Conservation (phyloP, 2,888 invertebrate genomes). For the Athrips mouffetella region DNA sequence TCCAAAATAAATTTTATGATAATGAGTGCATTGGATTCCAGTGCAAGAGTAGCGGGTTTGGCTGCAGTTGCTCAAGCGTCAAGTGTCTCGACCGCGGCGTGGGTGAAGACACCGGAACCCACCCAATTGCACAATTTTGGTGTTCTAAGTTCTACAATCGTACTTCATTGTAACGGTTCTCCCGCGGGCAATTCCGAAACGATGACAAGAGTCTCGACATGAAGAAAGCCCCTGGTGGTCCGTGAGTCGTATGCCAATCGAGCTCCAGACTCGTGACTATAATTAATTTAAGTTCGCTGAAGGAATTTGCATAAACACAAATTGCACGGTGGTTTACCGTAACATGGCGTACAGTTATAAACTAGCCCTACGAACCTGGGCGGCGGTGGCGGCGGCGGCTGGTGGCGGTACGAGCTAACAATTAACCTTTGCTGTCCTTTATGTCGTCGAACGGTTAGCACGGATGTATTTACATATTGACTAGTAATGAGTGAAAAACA, state of each 20-base stretch:
- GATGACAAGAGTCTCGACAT: background rate
- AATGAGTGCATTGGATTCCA: constrained; percentile 52
- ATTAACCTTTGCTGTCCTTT: constrained; percentile 33
- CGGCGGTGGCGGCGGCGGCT: background rate
- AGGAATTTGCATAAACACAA: constrained; percentile 2
- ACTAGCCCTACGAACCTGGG: background rate
- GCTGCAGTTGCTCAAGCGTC: constrained; percentile 51
- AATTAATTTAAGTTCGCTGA: constrained; percentile 3
- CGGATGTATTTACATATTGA: constrained; percentile 51
- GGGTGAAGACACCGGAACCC: constrained; percentile 39
- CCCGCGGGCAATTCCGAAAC: background rate
- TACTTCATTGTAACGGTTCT: constrained; percentile 7
- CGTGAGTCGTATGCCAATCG: background rate
- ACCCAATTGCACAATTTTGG: constrained; percentile 20
- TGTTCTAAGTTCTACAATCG: constrained; percentile 3
- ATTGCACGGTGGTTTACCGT: constrained; percentile 3
- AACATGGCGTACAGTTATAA: constrained; percentile 1
- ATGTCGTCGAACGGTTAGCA: constrained; percentile 39
- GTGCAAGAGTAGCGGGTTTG: constrained; percentile 47
- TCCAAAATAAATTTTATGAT: constrained; percentile 54
- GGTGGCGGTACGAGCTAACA: constrained; percentile 24
- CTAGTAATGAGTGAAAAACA: constrained; percentile 58
- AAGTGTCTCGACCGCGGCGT: constrained; percentile 49
- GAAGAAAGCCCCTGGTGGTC: background rate
- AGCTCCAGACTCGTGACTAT: background rate